Conservation (phyloP, 23 tunicate genomes). For the Halocynthia roretzi region DNA sequence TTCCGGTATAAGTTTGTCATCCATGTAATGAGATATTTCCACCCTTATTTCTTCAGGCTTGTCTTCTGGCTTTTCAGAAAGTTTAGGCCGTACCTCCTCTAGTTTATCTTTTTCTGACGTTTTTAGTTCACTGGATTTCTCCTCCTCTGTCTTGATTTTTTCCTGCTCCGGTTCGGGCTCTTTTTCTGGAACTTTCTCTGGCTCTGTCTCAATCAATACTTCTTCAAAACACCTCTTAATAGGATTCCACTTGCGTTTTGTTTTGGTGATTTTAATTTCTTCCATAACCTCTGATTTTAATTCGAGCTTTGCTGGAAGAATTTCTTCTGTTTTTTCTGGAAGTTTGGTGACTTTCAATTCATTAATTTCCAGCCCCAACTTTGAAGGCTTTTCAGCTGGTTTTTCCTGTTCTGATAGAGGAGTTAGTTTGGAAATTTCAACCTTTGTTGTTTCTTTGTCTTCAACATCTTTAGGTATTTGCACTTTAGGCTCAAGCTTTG, state of each 20-base stretch:
- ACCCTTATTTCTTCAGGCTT: too few species aligned
- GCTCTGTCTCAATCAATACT: slow-evolving; percentile 29
- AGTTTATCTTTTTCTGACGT: too few species aligned
- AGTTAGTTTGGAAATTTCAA: too few species aligned
- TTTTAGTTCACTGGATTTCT: neutral
- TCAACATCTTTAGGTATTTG: too few species aligned
- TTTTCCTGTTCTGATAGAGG: neutral
- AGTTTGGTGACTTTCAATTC: too few species aligned
- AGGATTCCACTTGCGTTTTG: slow-evolving; percentile 63
- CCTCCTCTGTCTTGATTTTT: neutral
- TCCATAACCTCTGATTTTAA: neutral
- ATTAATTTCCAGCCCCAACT: too few species aligned
- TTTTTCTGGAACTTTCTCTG: neutral
- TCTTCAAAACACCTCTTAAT: slow-evolving; percentile 43
- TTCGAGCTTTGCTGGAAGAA: neutral
- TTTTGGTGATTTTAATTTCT: slow-evolving; percentile 23
- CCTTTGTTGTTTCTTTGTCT: too few species aligned
- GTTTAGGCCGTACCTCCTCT: too few species aligned
- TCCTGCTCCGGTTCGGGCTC: neutral
- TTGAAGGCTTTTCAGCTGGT: neutral
- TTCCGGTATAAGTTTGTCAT: neutral
- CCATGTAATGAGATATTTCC: neutral
- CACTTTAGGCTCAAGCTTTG: too few species aligned
- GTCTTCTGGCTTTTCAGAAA: too few species aligned
- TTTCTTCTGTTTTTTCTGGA: neutral